Base-by-base conservation (phyloP, 2,113 vertebrate species). In the Aviceda subcristata region DNA sequence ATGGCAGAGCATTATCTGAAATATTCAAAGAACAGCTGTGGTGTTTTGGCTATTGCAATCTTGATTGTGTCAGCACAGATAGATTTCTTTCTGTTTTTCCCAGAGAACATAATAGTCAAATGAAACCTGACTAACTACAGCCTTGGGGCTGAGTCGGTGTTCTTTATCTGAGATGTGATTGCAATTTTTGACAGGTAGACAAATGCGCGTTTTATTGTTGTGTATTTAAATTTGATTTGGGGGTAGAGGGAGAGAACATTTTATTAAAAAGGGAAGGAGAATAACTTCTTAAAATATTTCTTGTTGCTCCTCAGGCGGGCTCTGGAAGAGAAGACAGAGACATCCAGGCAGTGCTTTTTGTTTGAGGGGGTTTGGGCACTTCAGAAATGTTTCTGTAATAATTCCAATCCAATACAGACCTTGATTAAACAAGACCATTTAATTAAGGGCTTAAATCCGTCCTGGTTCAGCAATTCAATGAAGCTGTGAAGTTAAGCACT, bases 171-270 rank as follows among this genome's bases (percentile, higher is more conserved):
- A 91, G 93, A 92, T 86, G 68, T 73, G 72, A 94, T 93, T 64
- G 92, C 92, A 60, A 12, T 94, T 93, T 93, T 78, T 97, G 96
- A 86, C 90, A 96, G 74, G 95, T 82, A 93, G 90, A 97, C 81
- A 90, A 92, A 97, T 97, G 76, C 9, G 3, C 90, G 59, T 81
- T 92, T 97, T 96, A 97, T 80, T 88, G 97, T 96, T 96, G 76
- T 90, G 64, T 96, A 95, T 98, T 97, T 97, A 96, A 96, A 97
- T 96, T 95, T 92, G 79, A 97, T 95, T 98, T 96, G 85, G 36
- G 41, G 64, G 32, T 73, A 87, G 86, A 92, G n/a, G 41, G 45
- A 92, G 74, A 72, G 88, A 92, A 17, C 24, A 6, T 91, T 94
- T 97, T 95, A 94, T 94, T 97, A 75, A 96, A 96, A 92, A 95